Evolutionary conservation across 2,888 invertebrate species (phyloP).

Genomic region (Agriopis aurantiaria): DNA sequence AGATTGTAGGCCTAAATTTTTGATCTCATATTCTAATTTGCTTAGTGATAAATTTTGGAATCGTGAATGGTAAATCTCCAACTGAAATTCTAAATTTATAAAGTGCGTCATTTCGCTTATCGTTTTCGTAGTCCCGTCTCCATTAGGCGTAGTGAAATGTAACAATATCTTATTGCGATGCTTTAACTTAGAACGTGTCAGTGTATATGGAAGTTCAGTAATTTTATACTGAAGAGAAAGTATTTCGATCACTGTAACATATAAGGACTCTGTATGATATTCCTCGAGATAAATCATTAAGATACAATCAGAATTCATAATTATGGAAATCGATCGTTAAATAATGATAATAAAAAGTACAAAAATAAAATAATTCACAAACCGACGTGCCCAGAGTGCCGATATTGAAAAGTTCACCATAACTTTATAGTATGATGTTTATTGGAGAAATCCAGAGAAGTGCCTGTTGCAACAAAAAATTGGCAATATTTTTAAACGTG

Average conservation of each 20-base stretch:
- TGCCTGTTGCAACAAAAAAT: conserved; percentile 85
- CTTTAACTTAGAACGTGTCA: conserved; percentile 84
- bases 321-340: conserved; percentile 51
- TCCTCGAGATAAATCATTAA: conserved; percentile 66
- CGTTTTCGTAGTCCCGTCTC: conserved; percentile 66
- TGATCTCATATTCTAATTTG: conserved; percentile 87
- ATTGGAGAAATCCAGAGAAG: conserved; percentile 86
- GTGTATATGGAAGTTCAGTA: conserved; percentile 79
- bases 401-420: conserved; percentile 78
- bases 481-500: conserved; percentile 85
- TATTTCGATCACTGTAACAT: conserved; percentile 72
- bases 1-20: conserved; percentile 86
- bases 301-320: conserved; percentile 66
- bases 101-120: conserved; percentile 76
- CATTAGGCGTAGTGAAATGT: conserved; percentile 80
- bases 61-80: conserved; percentile 78
- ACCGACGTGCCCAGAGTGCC: conserved; percentile 77
- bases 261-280: conserved; percentile 67
- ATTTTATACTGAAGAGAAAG: conserved; percentile 74
- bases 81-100: conserved; percentile 82
- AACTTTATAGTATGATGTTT: conserved; percentile 82
- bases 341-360: conserved; percentile 78
- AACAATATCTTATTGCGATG: conserved; percentile 86
- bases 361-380: conserved; percentile 71
- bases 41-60: conserved; percentile 84